Evolutionary conservation across 2,888 invertebrate species (phyloP).

Genomic region (Prosopocoilus inquinatus): DNA sequence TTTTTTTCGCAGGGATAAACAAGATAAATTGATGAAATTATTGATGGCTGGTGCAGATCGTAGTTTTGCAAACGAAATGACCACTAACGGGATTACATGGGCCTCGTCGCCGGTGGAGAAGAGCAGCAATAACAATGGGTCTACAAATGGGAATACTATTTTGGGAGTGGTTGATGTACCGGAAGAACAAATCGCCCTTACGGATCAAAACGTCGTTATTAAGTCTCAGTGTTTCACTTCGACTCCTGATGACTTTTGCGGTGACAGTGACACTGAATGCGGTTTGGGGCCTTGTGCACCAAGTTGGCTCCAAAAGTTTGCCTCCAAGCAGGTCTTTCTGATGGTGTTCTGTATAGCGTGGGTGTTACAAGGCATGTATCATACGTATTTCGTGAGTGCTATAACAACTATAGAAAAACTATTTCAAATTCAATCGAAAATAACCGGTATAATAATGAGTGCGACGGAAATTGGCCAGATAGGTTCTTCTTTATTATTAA

Average conservation of each 20-base stretch:
- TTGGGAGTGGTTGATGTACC: conserved; percentile 33
- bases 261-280: conserved; percentile 62
- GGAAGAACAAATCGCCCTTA: conserved; percentile 46
- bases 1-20: conserved; percentile 1
- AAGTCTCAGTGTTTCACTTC: conserved; percentile 36
- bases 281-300: conserved; percentile 80
- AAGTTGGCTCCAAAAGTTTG: conserved; percentile 71
- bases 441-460: conserved; percentile 84
- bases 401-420: conserved; percentile 92
- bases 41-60: neutral
- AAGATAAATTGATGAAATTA: neutral
- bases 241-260: conserved; percentile 38
- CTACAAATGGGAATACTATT: conserved; percentile 38
- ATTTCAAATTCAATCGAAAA: conserved; percentile 88
- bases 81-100: conserved; percentile 13
- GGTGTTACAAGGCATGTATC: conserved; percentile 88
- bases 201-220: conserved; percentile 36
- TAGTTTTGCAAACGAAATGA: neutral
- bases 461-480: conserved; percentile 93
- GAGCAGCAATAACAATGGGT: conserved; percentile 44
- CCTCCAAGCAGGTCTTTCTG: conserved; percentile 86
- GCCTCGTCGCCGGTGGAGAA: conserved; percentile 27
- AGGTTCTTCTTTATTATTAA: conserved; percentile 81
- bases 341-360: conserved; percentile 84
- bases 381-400: conserved; percentile 91